A percentile compares a stretch with the other conserved stretches of the same genome.
Evolutionary conservation across 2,888 invertebrate species (phyloP).

Genomic region (Orthonychiurus folsomi): DNA sequence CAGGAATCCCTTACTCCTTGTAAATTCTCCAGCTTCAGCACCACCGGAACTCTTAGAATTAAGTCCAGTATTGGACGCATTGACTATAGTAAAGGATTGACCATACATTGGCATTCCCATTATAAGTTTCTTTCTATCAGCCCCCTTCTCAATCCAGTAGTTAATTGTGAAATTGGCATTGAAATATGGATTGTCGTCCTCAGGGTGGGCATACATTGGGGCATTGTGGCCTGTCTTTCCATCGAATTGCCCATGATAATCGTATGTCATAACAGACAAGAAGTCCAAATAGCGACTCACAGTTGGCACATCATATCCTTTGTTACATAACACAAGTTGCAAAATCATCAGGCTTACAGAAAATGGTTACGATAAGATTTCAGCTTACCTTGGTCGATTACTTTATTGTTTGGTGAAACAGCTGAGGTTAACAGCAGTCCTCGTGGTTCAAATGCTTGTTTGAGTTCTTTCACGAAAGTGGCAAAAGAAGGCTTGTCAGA

Average conservation of each 20-base stretch:
- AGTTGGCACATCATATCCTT: slow-evolving; percentile 65
- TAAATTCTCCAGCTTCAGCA: slow-evolving; percentile 79
- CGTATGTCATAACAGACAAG: slow-evolving; percentile 86
- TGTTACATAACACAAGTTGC: slow-evolving; percentile 9
- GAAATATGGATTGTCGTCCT: slow-evolving; percentile 63
- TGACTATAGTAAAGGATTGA: slow-evolving; percentile 72
- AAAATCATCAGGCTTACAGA: not conserved
- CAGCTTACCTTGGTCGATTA: slow-evolving; percentile 59
- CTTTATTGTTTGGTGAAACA: slow-evolving; percentile 73
- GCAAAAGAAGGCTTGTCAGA: slow-evolving; percentile 74
- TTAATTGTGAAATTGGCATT: slow-evolving; percentile 79
- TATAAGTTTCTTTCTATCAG: slow-evolving; percentile 65
- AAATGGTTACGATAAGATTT: not conserved
- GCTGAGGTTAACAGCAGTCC: slow-evolving; percentile 69
- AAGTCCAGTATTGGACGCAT: slow-evolving; percentile 55
- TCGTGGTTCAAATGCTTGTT: slow-evolving; percentile 59
- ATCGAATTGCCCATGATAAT: slow-evolving; percentile 68
- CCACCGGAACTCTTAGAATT: slow-evolving; percentile 74
- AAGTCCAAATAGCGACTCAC: slow-evolving; percentile 72
- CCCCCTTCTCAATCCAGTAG: slow-evolving; percentile 77
- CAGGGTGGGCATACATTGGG: slow-evolving; percentile 70
- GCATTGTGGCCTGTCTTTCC: slow-evolving; percentile 75
- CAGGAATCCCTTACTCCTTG: slow-evolving; percentile 75
- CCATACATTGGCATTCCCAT: slow-evolving; percentile 86
- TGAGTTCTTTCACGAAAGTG: slow-evolving; percentile 63